Percentiles rank a stretch among this genome's conserved stretches.
These are phyloP conservation scores for Tringa solitaria DNA, from an alignment of 2,113 vertebrate genomes.

Conservation along the genomic window DNA sequence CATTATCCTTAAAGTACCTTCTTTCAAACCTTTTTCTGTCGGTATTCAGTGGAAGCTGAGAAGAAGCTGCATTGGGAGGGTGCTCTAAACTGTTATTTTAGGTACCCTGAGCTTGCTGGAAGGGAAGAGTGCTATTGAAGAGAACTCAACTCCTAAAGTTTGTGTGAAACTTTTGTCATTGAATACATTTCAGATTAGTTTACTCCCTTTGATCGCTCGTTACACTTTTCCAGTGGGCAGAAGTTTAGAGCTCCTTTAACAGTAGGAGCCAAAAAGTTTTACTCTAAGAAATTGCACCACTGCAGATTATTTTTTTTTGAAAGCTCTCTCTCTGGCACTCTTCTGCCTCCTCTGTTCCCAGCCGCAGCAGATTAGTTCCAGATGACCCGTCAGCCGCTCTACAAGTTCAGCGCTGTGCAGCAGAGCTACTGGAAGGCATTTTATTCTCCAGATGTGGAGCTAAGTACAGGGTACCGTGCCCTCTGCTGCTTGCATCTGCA, in stretches of 20 bases:
- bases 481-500: neutral
- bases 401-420: neutral
- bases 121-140: neutral
- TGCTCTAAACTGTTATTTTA: neutral
- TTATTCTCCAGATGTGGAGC: neutral
- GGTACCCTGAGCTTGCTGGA: neutral
- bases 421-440: neutral
- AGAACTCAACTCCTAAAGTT: too few relatives aligned
- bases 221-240: too few relatives aligned
- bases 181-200: accelerated
- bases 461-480: neutral
- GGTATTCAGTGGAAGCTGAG: neutral
- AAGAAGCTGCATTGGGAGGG: neutral
- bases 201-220: neutral
- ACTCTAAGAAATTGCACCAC: neutral
- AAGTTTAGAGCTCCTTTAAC: neutral
- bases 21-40: neutral
- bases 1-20: neutral
- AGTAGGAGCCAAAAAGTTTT: neutral
- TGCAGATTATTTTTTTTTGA: neutral
- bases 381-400: neutral
- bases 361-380: neutral
- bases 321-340: neutral
- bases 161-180: neutral
- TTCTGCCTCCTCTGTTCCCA: neutral